Percentiles rank a stretch among this genome's conserved stretches.
Conservation (phyloP, 2,113 vertebrate genomes). For the Tetrax tetrax region DNA sequence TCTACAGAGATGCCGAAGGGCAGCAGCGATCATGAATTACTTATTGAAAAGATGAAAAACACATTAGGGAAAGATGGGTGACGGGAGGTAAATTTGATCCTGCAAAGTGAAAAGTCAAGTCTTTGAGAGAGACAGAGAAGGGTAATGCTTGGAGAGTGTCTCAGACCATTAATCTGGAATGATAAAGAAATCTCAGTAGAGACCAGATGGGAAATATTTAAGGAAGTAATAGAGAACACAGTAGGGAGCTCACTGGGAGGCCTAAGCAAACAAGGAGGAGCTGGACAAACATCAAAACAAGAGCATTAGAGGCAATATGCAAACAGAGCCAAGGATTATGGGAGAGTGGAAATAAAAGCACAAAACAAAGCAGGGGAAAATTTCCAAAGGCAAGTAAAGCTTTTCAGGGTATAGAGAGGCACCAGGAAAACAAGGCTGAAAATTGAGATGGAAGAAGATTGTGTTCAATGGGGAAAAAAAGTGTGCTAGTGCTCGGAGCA, state of each 20-base stretch:
- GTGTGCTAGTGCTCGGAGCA: neutral
- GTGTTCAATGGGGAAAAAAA: neutral
- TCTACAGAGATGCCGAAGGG: neutral
- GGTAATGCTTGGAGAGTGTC: neutral
- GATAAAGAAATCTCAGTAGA: conserved; percentile 46
- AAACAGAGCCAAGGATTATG: conserved; percentile 43
- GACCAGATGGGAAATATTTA: conserved; percentile 62
- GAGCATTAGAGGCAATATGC: conserved; percentile 22
- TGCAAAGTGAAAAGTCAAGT: neutral
- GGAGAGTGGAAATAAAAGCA: conserved; percentile 44
- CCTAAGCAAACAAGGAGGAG: conserved; percentile 58
- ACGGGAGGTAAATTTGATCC: conserved; percentile 26
- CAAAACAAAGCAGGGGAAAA: conserved; percentile 28
- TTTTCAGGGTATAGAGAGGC: neutral
- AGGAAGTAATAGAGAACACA: conserved; percentile 52
- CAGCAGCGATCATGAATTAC: neutral
- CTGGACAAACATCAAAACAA: conserved; percentile 69
- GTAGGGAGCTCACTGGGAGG: conserved; percentile 47
- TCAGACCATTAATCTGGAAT: conserved; percentile 11
- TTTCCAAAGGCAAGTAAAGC: neutral
- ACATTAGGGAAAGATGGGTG: conserved; percentile 2
- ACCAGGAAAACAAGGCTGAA: neutral
- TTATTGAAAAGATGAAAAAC: neutral
- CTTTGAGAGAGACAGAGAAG: neutral
- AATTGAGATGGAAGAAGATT: neutral